phyloP scores from a whole-genome alignment of 1,140 invertebrate species.

The Magallana angulata region DNA sequence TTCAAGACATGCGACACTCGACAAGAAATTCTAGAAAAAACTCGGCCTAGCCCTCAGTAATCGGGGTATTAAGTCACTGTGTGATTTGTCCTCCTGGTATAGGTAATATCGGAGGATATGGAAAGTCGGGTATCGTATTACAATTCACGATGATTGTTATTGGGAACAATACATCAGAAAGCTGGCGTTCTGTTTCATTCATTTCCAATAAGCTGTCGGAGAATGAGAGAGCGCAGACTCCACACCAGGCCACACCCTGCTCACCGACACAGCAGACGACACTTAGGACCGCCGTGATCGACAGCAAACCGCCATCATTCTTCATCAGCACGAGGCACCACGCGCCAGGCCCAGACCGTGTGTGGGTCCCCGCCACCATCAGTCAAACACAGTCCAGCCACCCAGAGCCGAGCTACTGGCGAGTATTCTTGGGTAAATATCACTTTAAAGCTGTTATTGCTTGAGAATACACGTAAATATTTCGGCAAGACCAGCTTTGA shows the following conservation, averaged over 20 bases:
- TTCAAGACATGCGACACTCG: not conserved
- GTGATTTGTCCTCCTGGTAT: not conserved
- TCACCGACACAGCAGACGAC: not conserved
- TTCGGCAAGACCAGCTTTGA: slow-evolving; percentile 8
- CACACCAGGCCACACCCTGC: slow-evolving; percentile 13
- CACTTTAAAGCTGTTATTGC: slow-evolving; percentile 92
- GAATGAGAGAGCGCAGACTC: slow-evolving; percentile 16
- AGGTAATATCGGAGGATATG: slow-evolving; percentile 16
- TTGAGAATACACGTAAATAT: slow-evolving; percentile 98
- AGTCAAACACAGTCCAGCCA: not conserved
- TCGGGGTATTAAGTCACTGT: not conserved
- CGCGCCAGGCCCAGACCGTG: not conserved
- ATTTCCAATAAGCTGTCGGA: not conserved
- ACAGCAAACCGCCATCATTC: not conserved
- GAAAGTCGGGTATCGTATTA: slow-evolving; percentile 31
- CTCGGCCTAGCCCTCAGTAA: not conserved
- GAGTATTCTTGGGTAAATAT: slow-evolving; percentile 68
- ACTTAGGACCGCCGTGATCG: not conserved
- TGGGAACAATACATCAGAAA: slow-evolving; percentile 35
- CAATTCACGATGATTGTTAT: slow-evolving; percentile 34
- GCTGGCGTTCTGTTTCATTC: not conserved
- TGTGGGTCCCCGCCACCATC: not conserved
- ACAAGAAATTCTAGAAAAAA: not conserved
- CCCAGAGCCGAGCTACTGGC: slow-evolving; percentile 19
- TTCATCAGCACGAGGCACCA: not conserved